Base-by-base conservation (phyloP, 2,113 vertebrate genomes). In the Tautogolabrus adspersus region DNA sequence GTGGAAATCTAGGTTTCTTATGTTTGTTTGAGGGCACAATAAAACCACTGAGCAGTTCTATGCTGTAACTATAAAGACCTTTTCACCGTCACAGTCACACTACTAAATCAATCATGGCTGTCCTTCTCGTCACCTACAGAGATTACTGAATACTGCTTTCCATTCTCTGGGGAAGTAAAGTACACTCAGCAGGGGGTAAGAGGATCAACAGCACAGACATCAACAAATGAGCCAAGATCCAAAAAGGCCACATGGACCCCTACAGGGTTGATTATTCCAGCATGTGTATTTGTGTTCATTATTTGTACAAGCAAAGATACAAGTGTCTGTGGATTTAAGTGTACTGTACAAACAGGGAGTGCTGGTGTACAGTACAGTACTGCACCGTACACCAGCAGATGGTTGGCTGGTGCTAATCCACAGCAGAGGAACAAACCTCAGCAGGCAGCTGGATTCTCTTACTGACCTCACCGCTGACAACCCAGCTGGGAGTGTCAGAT, bases 401-500 rank as follows among this genome's bases (percentile, higher is more conserved):
- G 91, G 66, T 86, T 84, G 72, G 60, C 79, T 66, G 76, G 79
- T 86, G 88, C 69, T 84, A 75, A 84, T 84, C 71, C 82, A 70
- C 79, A 79, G 73, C 81, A 74, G 77, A 83, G 82, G 66, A 85
- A 68, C 74, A 80, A 82, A 82, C 84, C 77, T 74, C 79, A 72
- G 75, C 75, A 77, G 77, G 70, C 91, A 87, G 87, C 89, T 86
- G 88, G 88, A 88, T 89, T 84, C 79, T 89, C 77, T 92, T 90
- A 89, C 80, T 90, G 89, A 93, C 91, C 89, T 93, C 88, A 92
- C 77, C 71, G 26, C 83, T 84, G 78, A 91, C 85, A 84, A 85
- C 75, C 66, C 87, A 90, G 90, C 88, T 88, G 90, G 90, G 89
- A 90, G 90, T 85, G 87, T 91, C 90, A 88, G 88, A 89, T 90